Evolutionary conservation across 2,797 vertebrate species (phyloP).

Genomic region (Tapera naevia): DNA sequence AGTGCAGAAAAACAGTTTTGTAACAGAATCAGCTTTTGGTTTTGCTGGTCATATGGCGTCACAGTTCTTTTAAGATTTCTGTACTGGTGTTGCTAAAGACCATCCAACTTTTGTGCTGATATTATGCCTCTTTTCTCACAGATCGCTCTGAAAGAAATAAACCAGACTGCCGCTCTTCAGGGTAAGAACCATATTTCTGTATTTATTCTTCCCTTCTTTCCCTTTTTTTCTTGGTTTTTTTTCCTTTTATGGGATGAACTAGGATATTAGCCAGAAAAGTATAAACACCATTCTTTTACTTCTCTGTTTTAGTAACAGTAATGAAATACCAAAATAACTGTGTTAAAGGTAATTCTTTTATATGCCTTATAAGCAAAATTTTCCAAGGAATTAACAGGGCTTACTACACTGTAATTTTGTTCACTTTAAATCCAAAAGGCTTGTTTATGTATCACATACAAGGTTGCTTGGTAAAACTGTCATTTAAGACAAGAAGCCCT

Average conservation of each 20-base stretch:
- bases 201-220: neutral
- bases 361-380: neutral
- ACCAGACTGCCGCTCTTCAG: conserved; percentile 81
- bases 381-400: neutral
- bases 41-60: neutral
- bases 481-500: neutral
- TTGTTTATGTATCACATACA: neutral
- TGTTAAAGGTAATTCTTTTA: neutral
- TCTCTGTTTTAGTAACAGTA: conserved; percentile 7
- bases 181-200: conserved; percentile 78
- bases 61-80: conserved; percentile 18
- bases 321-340: neutral
- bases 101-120: conserved; percentile 53
- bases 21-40: neutral
- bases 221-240: neutral
- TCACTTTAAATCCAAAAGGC: neutral
- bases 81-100: conserved; percentile 32
- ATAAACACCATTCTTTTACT: neutral
- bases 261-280: conserved; percentile 12
- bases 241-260: neutral
- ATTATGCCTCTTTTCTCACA: conserved; percentile 76
- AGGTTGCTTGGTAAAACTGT: neutral
- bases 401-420: neutral
- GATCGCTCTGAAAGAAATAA: conserved; percentile 87
- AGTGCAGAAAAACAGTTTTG: conserved; percentile 18